A percentile compares a stretch with the other conserved stretches of the same genome.
Conservation (phyloP, 2,797 vertebrate species). For the Austrolebias charrua region DNA sequence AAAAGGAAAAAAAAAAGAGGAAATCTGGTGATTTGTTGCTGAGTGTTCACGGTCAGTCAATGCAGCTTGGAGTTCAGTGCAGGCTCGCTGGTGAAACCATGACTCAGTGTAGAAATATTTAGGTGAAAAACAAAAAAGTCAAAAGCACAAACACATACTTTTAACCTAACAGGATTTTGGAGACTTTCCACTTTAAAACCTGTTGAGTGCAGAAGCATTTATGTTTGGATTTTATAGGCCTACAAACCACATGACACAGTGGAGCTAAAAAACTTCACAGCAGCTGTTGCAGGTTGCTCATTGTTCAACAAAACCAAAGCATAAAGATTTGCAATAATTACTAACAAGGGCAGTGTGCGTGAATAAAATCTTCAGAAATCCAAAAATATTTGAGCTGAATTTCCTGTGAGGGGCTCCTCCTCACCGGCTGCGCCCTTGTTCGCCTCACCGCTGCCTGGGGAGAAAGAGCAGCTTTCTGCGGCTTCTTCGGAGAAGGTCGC, state of each 20-base stretch:
- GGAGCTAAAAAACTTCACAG: slow-evolving; percentile 55
- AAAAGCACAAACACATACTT: slow-evolving; percentile 52
- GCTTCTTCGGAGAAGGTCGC: slow-evolving; percentile 59
- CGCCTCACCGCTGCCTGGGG: slow-evolving; percentile 51
- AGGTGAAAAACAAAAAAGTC: slow-evolving; percentile 14
- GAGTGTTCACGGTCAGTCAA: slow-evolving; percentile 23
- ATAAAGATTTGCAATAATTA: slow-evolving; percentile 18
- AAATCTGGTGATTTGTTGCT: slow-evolving; percentile 10
- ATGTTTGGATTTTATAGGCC: slow-evolving; percentile 57
- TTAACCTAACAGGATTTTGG: slow-evolving; percentile 17
- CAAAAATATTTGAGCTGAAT: slow-evolving; percentile 52
- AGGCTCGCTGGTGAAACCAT: slow-evolving; percentile 53
- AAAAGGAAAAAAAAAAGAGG: slow-evolving; percentile 48
- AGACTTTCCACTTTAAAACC: slow-evolving; percentile 20
- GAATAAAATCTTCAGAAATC: slow-evolving; percentile 52
- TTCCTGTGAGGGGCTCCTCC: slow-evolving; percentile 68
- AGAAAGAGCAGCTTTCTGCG: slow-evolving; percentile 59
- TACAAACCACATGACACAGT: slow-evolving; percentile 62
- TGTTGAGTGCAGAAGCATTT: slow-evolving; percentile 38
- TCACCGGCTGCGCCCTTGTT: no score
- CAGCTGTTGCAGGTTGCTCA: slow-evolving; percentile 59
- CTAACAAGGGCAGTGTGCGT: slow-evolving; percentile 10
- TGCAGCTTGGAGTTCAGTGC: slow-evolving; percentile 36
- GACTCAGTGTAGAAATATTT: slow-evolving; percentile 34
- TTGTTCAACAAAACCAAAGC: slow-evolving; percentile 35